Evolutionary conservation across 1,140 invertebrate genomes (phyloP), one percentile per base, ranked within the genome.

Genomic region (Drosophila trapezifrons): DNA sequence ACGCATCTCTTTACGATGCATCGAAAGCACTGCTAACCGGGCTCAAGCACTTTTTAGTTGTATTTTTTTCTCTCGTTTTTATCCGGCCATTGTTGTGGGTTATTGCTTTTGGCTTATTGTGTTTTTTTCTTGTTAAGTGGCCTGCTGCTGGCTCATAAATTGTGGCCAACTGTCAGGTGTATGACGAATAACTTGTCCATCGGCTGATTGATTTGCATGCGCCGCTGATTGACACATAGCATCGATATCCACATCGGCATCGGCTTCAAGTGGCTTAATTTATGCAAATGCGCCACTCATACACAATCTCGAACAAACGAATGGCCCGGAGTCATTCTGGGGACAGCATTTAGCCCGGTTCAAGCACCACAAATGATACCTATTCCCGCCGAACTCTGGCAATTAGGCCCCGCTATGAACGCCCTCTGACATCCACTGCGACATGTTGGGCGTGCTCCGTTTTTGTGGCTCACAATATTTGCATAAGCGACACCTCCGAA

Each of bases 401-500:
- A 75, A 75, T 75, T 76, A 76, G 73, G 47, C 62, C 55, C 73
- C 73, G 71, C 63, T 62, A 47, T 70, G 38, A 60, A 77, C 73
- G 73, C 73, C 74, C 74, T 77, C 74, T 77, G 73, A 59, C 63
- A 69, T 79, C 51, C 47, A 69, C 49, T 67, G 74, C 59, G 79
- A 83, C 76, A 82, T 87, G 71, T 79, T 69, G 83, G 83, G 83
- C 71, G 83, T 78, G 76, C 55, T 66, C 27, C 35, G 22, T 35
- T 38, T 35, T 59, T 52, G 18, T 66, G 54, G 70, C 63, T 54
- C 18, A 37, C 32, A 54, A 47, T 56, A 86, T 86, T 86, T 86
- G 83, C 83, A 86, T 86, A 86, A 86, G 83, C 80, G 84, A 86
- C 83, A 86, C 83, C 83, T 86, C 66, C 81, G 63, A 84, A 86